These are phyloP conservation scores for chimpanzee (Pan troglodytes) DNA, from an alignment of 2,113 vertebrate genomes.

Conservation along the genomic window NHGRI_mPanTro3-v2.1_pri NC_086015.1:126062501-126063000, in stretches of 20 bases:
- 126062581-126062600: background rate
- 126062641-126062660: background rate
- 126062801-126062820: background rate
- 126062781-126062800: background rate
- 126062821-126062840: background rate
- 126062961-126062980: background rate
- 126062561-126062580: background rate
- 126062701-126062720: background rate
- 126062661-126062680: background rate
- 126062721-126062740: background rate
- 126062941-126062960: background rate
- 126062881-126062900: conserved; percentile 6
- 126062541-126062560: background rate
- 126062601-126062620: background rate
- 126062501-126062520: background rate
- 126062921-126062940: background rate
- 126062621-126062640: background rate
- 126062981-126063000: background rate
- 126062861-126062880: background rate
- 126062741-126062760: background rate
- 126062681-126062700: background rate
- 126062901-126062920: background rate
- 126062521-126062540: background rate
- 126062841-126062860: background rate
- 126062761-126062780: background rate